Evolutionary conservation across 92 coral and sea anemone genomes (phyloP).

Genomic region (Epizoanthus scotinus): DNA sequence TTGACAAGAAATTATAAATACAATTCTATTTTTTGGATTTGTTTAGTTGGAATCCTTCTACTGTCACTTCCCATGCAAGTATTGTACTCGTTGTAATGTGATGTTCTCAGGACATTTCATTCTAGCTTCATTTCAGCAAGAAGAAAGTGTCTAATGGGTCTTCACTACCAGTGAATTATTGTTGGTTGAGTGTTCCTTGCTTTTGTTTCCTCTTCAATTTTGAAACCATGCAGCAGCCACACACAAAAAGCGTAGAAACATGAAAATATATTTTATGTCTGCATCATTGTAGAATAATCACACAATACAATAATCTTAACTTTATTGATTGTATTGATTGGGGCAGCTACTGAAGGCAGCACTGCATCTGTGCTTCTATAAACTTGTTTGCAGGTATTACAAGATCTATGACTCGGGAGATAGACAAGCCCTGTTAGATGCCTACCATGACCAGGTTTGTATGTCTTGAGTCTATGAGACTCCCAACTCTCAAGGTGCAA

Average conservation of each 20-base stretch:
- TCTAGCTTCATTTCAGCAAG: too few species aligned
- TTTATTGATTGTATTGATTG: too few species aligned
- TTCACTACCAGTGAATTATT: neutral
- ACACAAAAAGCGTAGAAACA: too few species aligned
- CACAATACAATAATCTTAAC: neutral
- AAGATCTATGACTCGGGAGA: conserved; percentile 87
- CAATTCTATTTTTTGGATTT: neutral
- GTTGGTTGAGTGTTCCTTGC: neutral
- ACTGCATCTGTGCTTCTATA: conserved; percentile 5
- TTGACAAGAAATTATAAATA: neutral
- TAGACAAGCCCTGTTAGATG: conserved; percentile 89
- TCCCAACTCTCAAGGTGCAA: too few species aligned
- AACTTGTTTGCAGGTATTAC: conserved; percentile 71
- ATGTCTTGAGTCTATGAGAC: too few species aligned
- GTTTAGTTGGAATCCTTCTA: conserved; percentile 13
- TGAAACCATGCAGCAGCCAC: too few species aligned
- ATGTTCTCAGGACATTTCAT: neutral
- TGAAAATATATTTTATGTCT: too few species aligned
- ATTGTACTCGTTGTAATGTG: neutral
- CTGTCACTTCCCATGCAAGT: neutral
- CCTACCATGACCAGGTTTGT: conserved; percentile 96
- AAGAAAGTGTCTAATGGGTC: too few species aligned
- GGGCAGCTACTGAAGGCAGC: conserved; percentile 19
- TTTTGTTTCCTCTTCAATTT: too few species aligned
- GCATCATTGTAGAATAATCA: neutral